A percentile compares a stretch with the other conserved stretches of the same genome.
Conservation (phyloP, 2,888 invertebrate species). For the Buathra laborator region DNA sequence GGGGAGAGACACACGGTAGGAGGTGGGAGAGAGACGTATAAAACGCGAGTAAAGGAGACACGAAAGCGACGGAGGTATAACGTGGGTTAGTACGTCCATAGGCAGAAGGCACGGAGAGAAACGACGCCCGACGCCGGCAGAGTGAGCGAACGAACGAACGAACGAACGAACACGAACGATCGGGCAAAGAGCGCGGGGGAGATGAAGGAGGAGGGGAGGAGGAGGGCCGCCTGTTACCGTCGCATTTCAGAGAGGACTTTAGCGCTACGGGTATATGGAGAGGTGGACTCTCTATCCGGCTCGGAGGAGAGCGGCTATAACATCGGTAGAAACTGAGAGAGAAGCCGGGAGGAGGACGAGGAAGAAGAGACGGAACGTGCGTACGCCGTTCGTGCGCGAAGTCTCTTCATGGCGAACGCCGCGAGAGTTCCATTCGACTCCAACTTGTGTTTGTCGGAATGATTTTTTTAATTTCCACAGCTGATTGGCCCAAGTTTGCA, state of each 20-base stretch:
- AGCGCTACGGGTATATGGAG: conserved; percentile 44
- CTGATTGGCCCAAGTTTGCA: background rate
- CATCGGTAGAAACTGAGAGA: conserved; percentile 22
- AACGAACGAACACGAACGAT: conserved; percentile 65
- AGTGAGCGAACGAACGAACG: conserved; percentile 55
- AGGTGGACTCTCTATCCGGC: conserved; percentile 49
- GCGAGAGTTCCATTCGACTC: background rate
- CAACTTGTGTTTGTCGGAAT: conserved; percentile 3
- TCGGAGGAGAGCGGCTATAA: conserved; percentile 4
- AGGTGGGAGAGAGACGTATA: conserved; percentile 45
- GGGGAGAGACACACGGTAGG: conserved; percentile 16
- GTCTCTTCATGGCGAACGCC: conserved; percentile 14
- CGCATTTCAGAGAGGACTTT: conserved; percentile 64
- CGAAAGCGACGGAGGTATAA: conserved; percentile 22
- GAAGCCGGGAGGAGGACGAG: background rate
- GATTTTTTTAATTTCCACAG: background rate
- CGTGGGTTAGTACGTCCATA: conserved; percentile 38
- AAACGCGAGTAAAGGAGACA: conserved; percentile 48
- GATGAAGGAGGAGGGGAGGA: conserved; percentile 13
- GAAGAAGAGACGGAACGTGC: conserved; percentile 3
- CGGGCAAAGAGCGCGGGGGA: conserved; percentile 39
- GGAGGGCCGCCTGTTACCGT: conserved; percentile 51
- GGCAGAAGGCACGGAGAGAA: conserved; percentile 59
- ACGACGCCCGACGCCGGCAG: conserved; percentile 56
- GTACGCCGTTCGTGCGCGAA: conserved; percentile 23